A percentile compares a stretch with the other conserved stretches of the same genome.
phyloP scores from a whole-genome alignment of 2,888 invertebrate genomes.

The Dasypogon diadema region DNA sequence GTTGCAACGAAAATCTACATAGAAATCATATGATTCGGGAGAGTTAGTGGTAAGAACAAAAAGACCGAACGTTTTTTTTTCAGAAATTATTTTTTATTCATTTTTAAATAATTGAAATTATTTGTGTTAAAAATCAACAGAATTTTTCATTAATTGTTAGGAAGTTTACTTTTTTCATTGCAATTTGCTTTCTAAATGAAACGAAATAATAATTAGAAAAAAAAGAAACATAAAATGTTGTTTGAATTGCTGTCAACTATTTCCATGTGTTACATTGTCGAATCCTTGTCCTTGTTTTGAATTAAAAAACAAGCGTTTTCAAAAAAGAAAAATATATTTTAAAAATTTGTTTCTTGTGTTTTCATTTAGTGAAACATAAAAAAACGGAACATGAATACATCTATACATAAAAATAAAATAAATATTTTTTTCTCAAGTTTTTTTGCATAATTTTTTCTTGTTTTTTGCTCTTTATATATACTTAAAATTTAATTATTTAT shows the following conservation, averaged over 20 bases:
- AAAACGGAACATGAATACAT: slow-evolving; percentile 59
- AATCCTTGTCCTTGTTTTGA: slow-evolving; percentile 18
- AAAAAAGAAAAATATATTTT: slow-evolving; percentile 47
- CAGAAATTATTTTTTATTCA: slow-evolving; percentile 56
- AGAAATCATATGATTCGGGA: too few relatives aligned
- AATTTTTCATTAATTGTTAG: slow-evolving; percentile 58
- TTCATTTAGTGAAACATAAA: slow-evolving; percentile 51
- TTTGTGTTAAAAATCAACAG: slow-evolving; percentile 60
- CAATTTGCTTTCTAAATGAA: slow-evolving; percentile 52
- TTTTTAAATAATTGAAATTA: slow-evolving; percentile 59
- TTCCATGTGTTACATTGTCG: slow-evolving; percentile 10
- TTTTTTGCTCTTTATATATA: slow-evolving; percentile 51
- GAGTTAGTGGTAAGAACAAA: neutral
- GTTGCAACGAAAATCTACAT: too few relatives aligned
- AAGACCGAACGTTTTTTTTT: slow-evolving; percentile 3
- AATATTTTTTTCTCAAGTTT: slow-evolving; percentile 57
- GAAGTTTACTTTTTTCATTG: slow-evolving; percentile 56
- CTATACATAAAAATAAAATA: slow-evolving; percentile 60
- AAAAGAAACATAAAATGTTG: slow-evolving; percentile 2
- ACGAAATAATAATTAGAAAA: slow-evolving; percentile 43
- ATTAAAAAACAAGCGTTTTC: slow-evolving; percentile 42
- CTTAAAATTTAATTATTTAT: slow-evolving; percentile 52
- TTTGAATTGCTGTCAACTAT: neutral
- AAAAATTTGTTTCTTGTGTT: slow-evolving; percentile 47
- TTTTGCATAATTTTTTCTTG: slow-evolving; percentile 53